phyloP scores from a whole-genome alignment of 2,797 vertebrate genomes.

The Trachops cirrhosus region DNA sequence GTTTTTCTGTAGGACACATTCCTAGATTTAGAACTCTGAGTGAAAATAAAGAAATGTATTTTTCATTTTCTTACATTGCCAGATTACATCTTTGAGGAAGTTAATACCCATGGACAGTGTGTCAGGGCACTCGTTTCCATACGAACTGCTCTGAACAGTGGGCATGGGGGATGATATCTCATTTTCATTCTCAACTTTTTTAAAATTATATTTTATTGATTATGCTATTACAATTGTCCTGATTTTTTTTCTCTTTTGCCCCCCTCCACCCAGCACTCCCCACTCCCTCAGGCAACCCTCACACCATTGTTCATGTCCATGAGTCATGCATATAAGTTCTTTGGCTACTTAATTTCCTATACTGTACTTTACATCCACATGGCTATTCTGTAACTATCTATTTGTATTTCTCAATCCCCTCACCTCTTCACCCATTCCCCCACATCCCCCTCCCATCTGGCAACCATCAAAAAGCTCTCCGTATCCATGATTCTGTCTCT shows the following conservation, averaged over 20 bases:
- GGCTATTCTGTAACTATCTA: neutral
- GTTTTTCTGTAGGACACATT: neutral
- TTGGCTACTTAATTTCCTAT: neutral
- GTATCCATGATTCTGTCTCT: neutral
- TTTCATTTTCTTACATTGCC: neutral
- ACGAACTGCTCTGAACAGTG: too few relatives aligned
- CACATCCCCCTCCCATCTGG: neutral
- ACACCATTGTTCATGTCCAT: neutral
- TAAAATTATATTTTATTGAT: too few relatives aligned
- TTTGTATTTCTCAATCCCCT: neutral
- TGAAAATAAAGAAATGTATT: neutral
- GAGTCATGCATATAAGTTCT: neutral
- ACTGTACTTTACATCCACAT: neutral
- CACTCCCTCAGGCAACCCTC: neutral
- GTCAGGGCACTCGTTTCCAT: neutral
- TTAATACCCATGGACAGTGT: accelerated
- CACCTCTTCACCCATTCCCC: neutral
- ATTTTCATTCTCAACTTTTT: neutral
- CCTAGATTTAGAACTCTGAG: neutral
- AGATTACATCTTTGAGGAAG: neutral
- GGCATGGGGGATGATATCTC: neutral
- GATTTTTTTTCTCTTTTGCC: neutral
- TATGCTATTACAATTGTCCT: too few relatives aligned
- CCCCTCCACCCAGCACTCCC: neutral
- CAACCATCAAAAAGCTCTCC: neutral